Evolutionary conservation across 2,888 invertebrate species (phyloP), one percentile per base, ranked within the genome.

Genomic region (Spicauda simplicius): DNA sequence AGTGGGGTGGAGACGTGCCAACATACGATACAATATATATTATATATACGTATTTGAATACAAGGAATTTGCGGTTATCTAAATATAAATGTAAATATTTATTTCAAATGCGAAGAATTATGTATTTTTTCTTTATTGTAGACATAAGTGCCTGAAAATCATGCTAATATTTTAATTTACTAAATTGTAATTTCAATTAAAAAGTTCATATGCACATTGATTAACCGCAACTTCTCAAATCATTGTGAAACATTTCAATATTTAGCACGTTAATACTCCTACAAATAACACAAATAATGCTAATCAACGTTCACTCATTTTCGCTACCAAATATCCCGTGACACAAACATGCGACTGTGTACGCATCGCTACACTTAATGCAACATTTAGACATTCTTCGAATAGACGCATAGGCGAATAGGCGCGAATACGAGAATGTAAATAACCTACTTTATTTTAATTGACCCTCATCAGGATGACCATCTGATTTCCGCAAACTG

Each of bases 1-100:
- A 53, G 61, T 70, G 73, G 68, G 74, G 69, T 69, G 72, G 71
- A 73, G 59, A 63, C 59, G n/a, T 18, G 30, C 25, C 30, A 2
- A 59, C 54, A 59, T 37, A 25, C 52, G 2, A 16, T 25, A 37
- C 30, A 25, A 37, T 53, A 20, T 54, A 41, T 33, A n/a, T n/a
- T 62, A 54, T 12, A 61, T n/a, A 25, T 41, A 14, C 14, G 14
- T n/a, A n/a, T n/a, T n/a, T n/a, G n/a, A 8, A 16, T 48, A 48
- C 16, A 14, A 48, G 48, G 48, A 48, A 48, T 48, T 16, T 48
- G 48, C 48, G 48, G 48, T 48, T 48, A 14, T 2, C 12, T 10
- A 14, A 41, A 14, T 14, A 4, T 41, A 14, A 41, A 14, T 3
- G 10, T 14, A 41, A 14, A 41, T 41, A 4, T 25, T 25, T 25